These are phyloP conservation scores for Hafferia zeledoni DNA, from an alignment of 2,797 vertebrate species.

Conservation along the genomic window DNA sequence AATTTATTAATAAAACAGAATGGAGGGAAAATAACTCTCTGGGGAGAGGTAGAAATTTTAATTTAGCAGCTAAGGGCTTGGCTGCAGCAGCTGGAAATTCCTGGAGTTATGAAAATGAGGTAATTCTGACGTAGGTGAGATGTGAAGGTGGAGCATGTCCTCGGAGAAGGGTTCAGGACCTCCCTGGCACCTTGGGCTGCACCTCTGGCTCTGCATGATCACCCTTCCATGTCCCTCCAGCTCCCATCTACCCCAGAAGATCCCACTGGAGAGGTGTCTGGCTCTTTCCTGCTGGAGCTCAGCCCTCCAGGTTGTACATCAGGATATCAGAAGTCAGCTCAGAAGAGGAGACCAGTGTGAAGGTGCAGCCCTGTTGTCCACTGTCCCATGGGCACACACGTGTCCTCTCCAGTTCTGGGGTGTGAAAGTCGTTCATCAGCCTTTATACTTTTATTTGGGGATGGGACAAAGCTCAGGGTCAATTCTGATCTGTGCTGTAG, in stretches of 20 bases:
- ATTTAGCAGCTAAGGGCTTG: conserved; percentile 35
- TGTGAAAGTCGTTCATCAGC: neutral
- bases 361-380: neutral
- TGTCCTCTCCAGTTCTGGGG: neutral
- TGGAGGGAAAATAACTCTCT: neutral
- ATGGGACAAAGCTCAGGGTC: neutral
- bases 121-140: conserved; percentile 67
- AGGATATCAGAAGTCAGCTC: neutral
- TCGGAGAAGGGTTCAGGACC: conserved; percentile 22
- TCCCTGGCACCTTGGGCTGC: neutral
- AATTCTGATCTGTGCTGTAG: neutral
- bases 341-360: neutral
- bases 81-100: conserved; percentile 45
- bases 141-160: conserved; percentile 52
- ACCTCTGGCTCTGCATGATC: neutral
- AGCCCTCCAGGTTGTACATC: neutral
- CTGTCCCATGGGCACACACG: fast-evolving
- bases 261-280: fast-evolving
- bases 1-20: neutral
- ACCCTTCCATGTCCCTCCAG: fast-evolving
- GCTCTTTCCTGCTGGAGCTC: neutral
- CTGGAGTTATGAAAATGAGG: conserved; percentile 49
- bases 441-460: neutral
- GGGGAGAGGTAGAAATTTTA: conserved; percentile 13
- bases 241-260: neutral